phyloP scores from a whole-genome alignment of 2,113 vertebrate genomes.

The Dendrocopos noguchii region DNA sequence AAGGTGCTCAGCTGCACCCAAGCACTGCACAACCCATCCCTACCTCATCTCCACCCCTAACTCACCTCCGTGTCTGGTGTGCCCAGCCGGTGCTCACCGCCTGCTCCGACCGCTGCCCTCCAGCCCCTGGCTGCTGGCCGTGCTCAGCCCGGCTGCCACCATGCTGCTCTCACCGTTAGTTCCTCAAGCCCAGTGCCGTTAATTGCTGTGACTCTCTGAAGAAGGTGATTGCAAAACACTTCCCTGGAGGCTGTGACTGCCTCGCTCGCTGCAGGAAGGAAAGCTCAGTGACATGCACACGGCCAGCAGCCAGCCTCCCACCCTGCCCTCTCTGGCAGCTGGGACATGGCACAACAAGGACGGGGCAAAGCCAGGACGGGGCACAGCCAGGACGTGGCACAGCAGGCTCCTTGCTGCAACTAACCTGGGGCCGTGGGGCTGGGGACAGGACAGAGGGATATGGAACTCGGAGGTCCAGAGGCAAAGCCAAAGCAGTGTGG shows the following conservation, averaged over 20 bases:
- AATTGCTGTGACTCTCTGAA: conserved; percentile 62
- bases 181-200: conserved; percentile 69
- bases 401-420: not conserved
- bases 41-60: not conserved
- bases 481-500: fast-evolving
- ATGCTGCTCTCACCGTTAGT: conserved; percentile 52
- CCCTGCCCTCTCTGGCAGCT: not conserved
- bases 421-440: not conserved
- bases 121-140: not conserved
- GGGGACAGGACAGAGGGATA: not conserved
- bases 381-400: too few species aligned
- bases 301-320: not conserved
- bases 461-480: not conserved
- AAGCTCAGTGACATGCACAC: not conserved
- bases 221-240: conserved; percentile 73
- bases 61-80: not conserved
- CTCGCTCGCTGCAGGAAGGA: conserved; percentile 17
- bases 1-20: not conserved
- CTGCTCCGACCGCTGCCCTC: fast-evolving
- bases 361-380: not conserved
- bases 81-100: not conserved
- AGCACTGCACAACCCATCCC: not conserved
- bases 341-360: not conserved
- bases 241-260: conserved; percentile 52
- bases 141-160: not conserved